Base-by-base conservation (phyloP, 2,888 invertebrate species). In the Leptarthrus brevirostris region DNA sequence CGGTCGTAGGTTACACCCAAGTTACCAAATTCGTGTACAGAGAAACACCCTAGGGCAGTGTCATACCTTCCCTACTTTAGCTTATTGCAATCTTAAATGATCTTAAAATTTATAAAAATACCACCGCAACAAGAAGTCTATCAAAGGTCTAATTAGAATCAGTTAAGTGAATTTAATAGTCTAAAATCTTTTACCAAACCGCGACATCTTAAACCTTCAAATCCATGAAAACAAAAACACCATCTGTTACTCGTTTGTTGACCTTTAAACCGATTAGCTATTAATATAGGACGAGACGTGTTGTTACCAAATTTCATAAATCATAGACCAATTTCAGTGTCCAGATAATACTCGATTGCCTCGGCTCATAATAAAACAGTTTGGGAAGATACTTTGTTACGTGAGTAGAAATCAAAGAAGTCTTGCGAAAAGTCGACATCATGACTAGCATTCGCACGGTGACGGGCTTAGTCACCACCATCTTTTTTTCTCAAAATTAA, bases 401-500 rank as follows among this genome's bases (percentile, higher is more conserved):
- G 40, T 40, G 40, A 40, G 8, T 12, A 40, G 40, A n/a, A 40
- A 40, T 12, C 1, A n/a, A 40, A 40, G 6, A 3, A 40, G 40
- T 40, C n/a, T 6, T 12, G 40, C n/a, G 3, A 12, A 40, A 40
- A 12, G 40, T 12, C 40, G 8, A 40, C 40, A 3, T 12, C 3
- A n/a, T 3, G 40, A 12, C 40, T 40, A 6, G 8, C 12, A 40
- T 1, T 3, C 1, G 8, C 40, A 2, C 40, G 12, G 12, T 12
- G 40, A 8, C 40, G 20, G 16, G 12, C 58, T 36, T 20, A 54
- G 36, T 36, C 58, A 36, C 36, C 58, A 16, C 26, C 4, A 36
- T 26, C 24, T 44, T 16, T 20, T 36, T 47, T 22, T n/a, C 24
- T 47, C n/a, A 36, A 47, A 47, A 64, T 64, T 64, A 64, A 64